phyloP scores from a whole-genome alignment of 2,888 invertebrate species.

The Lordiphosa andalusiaca region DNA sequence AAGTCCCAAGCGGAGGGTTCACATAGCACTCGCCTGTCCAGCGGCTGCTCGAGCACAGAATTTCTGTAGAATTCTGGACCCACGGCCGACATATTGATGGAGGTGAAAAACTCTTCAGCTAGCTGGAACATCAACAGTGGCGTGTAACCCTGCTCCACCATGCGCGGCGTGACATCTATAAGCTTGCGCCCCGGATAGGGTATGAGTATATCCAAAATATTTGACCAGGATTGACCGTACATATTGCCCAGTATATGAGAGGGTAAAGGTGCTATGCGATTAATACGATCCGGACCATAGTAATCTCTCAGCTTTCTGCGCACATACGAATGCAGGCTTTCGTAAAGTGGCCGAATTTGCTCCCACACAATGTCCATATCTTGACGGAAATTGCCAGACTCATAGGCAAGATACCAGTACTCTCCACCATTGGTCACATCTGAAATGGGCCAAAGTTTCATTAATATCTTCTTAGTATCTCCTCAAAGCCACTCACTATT shows the following conservation, averaged over 20 bases:
- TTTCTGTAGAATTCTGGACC: constrained; percentile 94
- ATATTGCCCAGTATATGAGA: constrained; percentile 94
- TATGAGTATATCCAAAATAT: constrained; percentile 89
- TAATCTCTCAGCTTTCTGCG: constrained; percentile 89
- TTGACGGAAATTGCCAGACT: constrained; percentile 87
- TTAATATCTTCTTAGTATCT: not conserved
- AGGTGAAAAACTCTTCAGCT: constrained; percentile 95
- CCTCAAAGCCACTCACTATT: constrained; percentile 85
- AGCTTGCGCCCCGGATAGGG: constrained; percentile 92
- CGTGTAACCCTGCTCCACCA: constrained; percentile 92
- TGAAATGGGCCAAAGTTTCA: constrained; percentile 73
- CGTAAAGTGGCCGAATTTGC: constrained; percentile 91
- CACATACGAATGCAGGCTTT: constrained; percentile 93
- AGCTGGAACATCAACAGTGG: constrained; percentile 91
- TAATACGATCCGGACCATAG: constrained; percentile 91
- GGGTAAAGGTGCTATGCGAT: constrained; percentile 89
- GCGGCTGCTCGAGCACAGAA: constrained; percentile 90
- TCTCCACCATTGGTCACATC: constrained; percentile 93
- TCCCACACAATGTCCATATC: constrained; percentile 92
- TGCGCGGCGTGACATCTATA: constrained; percentile 91
- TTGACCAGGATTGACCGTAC: constrained; percentile 94
- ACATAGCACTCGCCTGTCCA: constrained; percentile 89
- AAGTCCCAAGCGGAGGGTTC: constrained; percentile 97
- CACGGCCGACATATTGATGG: constrained; percentile 92
- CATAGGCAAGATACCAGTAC: constrained; percentile 94